A percentile compares a stretch with the other conserved stretches of the same genome.
Conservation (phyloP, 1,140 invertebrate genomes). For the Lepidotrigona ventralis region DNA sequence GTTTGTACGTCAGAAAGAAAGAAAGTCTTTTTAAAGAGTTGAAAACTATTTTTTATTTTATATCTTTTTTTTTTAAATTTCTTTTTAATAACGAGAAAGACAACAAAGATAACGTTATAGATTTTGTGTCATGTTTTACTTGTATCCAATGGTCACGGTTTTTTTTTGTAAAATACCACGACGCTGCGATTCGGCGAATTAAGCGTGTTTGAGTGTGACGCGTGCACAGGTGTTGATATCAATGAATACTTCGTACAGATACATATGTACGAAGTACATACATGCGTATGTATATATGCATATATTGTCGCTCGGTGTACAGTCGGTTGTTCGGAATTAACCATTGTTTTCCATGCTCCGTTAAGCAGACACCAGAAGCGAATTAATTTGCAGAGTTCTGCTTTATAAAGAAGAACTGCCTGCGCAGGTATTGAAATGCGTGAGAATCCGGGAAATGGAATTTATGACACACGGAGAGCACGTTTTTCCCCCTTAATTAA, state of each 20-base stretch:
- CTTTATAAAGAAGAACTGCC: conserved; percentile 4
- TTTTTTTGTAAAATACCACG: background rate
- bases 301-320: background rate
- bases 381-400: conserved; percentile 28
- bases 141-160: no score
- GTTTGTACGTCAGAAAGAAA: no score
- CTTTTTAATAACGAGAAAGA: no score
- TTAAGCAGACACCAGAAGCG: conserved; percentile 7
- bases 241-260: background rate
- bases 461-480: background rate
- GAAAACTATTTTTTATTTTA: no score
- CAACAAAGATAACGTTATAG: no score
- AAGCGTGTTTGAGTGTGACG: background rate
- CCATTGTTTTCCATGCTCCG: conserved; percentile 7
- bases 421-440: background rate
- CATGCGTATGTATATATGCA: background rate
- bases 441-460: background rate
- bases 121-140: no score
- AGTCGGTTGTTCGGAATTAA: conserved; percentile 4
- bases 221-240: background rate
- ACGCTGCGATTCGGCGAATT: background rate
- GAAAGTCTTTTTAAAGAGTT: no score
- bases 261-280: no score
- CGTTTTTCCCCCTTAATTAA: background rate
- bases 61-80: no score